Percentiles rank a stretch among this genome's conserved stretches.
These are phyloP conservation scores for Tachyglossus aculeatus DNA, from an alignment of 2,797 vertebrate species.

Conservation along the genomic window DNA sequence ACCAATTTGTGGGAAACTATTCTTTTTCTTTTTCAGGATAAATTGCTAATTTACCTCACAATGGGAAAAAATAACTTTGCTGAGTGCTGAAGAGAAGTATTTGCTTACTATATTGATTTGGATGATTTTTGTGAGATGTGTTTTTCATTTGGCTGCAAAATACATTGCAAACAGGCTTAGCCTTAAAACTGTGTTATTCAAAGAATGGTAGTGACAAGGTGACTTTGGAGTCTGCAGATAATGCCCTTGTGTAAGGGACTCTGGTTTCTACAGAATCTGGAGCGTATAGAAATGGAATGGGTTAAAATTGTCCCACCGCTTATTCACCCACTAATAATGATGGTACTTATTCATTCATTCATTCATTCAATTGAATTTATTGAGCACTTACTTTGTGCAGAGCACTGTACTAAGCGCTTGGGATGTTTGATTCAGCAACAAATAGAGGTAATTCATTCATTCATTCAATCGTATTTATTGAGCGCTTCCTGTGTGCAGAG, in stretches of 20 bases:
- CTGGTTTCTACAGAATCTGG: neutral
- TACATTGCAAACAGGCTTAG: slow-evolving; percentile 22
- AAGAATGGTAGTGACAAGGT: neutral
- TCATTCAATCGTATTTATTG: no score
- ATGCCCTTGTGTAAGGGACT: neutral
- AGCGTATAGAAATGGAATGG: no score
- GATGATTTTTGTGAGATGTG: slow-evolving; percentile 48
- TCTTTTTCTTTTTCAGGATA: slow-evolving; percentile 62
- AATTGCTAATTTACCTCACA: slow-evolving; percentile 60
- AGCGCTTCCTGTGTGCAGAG: no score
- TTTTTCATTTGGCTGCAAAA: slow-evolving; percentile 44
- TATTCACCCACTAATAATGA: no score
- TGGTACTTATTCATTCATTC: no score
- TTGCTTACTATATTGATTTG: slow-evolving; percentile 64
- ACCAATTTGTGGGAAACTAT: slow-evolving; percentile 46
- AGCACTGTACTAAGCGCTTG: no score
- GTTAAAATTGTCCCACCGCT: no score
- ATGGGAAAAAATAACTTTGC: slow-evolving; percentile 49
- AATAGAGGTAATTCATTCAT: no score
- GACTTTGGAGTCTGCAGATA: neutral
- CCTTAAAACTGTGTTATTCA: neutral
- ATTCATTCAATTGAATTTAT: no score
- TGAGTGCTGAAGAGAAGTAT: slow-evolving; percentile 54
- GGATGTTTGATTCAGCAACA: no score
- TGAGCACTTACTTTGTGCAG: no score